phyloP scores from a whole-genome alignment of 1,140 invertebrate species.

The Drosophila asahinai region DNA sequence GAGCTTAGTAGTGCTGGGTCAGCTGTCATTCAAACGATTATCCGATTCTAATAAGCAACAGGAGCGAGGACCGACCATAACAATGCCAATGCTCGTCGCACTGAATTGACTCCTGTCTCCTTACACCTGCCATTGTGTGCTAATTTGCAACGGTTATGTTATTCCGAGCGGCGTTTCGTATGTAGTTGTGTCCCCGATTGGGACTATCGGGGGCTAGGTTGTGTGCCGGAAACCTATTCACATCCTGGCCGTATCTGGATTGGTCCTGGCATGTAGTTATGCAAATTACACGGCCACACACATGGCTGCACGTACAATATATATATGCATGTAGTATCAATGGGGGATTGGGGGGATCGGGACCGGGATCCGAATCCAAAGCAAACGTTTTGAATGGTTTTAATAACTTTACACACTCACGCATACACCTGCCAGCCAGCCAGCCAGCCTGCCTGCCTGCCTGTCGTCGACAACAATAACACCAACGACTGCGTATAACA shows the following conservation, averaged over 20 bases:
- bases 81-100: slow-evolving; percentile 31
- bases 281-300: slow-evolving; percentile 61
- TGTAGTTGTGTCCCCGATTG: slow-evolving; percentile 33
- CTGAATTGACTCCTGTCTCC: slow-evolving; percentile 23
- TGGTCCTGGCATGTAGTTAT: slow-evolving; percentile 62
- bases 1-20: slow-evolving; percentile 10
- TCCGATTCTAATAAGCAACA: slow-evolving; percentile 44
- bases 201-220: slow-evolving; percentile 30
- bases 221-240: slow-evolving; percentile 55
- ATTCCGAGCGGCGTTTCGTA: slow-evolving; percentile 59
- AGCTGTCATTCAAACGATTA: slow-evolving; percentile 30
- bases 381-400: slow-evolving; percentile 75
- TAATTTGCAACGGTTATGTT: slow-evolving; percentile 76
- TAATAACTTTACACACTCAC: slow-evolving; percentile 76
- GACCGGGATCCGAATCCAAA: slow-evolving; percentile 32
- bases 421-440: slow-evolving; percentile 25
- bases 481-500: slow-evolving; percentile 27
- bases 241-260: slow-evolving; percentile 36
- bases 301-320: slow-evolving; percentile 35
- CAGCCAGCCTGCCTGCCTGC: slow-evolving; percentile 9
- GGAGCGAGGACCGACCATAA: slow-evolving; percentile 15
- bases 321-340: background rate
- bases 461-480: slow-evolving; percentile 18
- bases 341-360: background rate
- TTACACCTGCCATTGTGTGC: slow-evolving; percentile 50